Percentiles rank a stretch among this genome's conserved stretches.
Evolutionary conservation across 2,888 invertebrate species (phyloP).

Genomic region (Petrolisthes cinctipes): DNA sequence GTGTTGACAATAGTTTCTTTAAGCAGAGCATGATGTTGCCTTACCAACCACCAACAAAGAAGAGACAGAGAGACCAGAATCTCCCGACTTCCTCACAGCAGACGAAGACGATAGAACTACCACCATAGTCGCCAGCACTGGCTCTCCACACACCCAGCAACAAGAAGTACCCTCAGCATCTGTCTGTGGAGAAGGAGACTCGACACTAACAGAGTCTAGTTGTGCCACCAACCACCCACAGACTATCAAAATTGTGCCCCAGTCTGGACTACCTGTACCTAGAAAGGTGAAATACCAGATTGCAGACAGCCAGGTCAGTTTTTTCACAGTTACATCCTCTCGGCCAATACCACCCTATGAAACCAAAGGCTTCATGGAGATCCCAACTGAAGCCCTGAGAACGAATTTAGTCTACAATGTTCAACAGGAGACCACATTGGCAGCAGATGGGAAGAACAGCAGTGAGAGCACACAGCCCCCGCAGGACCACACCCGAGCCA

Average conservation of each 20-base stretch:
- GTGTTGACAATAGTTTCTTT: too few species aligned
- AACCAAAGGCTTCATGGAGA: constrained; percentile 51
- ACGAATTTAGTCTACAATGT: constrained; percentile 28
- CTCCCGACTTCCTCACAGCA: constrained; percentile 50
- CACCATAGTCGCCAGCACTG: constrained; percentile 1
- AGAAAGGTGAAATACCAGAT: too few species aligned
- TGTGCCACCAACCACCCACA: too few species aligned
- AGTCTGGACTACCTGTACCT: too few species aligned
- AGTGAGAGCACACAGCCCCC: background rate
- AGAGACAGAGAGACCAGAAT: constrained; percentile 42
- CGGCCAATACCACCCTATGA: constrained; percentile 40
- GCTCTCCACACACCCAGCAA: background rate
- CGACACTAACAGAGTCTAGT: background rate
- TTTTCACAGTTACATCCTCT: background rate
- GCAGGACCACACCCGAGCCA: constrained; percentile 10
- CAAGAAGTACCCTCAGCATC: constrained; percentile 6
- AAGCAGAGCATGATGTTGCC: background rate
- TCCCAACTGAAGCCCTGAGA: constrained; percentile 43
- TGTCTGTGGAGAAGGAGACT: background rate
- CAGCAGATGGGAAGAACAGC: constrained; percentile 9
- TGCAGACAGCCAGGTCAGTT: too few species aligned
- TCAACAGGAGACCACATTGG: background rate
- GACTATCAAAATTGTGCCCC: too few species aligned
- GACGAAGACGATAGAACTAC: constrained; percentile 55
- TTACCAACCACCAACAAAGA: background rate